A percentile compares a stretch with the other conserved stretches of the same genome.
Evolutionary conservation across 2,888 invertebrate genomes (phyloP).

Genomic region (Lordiphosa andalusiaca): DNA sequence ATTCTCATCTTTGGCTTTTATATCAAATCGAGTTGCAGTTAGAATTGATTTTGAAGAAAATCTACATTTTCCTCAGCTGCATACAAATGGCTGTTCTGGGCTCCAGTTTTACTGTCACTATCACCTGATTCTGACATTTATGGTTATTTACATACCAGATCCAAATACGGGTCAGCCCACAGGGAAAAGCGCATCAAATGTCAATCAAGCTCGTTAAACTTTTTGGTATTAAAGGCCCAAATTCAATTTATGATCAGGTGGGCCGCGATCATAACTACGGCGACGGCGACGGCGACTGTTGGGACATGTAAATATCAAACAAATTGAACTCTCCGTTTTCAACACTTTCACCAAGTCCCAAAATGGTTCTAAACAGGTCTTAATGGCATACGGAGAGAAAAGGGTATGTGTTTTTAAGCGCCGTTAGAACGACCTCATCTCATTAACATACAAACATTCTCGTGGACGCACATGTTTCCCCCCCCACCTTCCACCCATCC

Average conservation of each 20-base stretch:
- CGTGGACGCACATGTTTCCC: too few species aligned
- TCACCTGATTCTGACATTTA: slow-evolving; percentile 31
- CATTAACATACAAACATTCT: too few species aligned
- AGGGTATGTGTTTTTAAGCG: too few species aligned
- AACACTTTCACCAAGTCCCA: slow-evolving; percentile 13
- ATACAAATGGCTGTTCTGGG: too few species aligned
- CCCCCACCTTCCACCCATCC: too few species aligned
- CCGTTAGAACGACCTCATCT: too few species aligned
- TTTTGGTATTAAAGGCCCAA: neutral
- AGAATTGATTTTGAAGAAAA: slow-evolving; percentile 13
- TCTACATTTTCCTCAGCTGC: slow-evolving; percentile 16
- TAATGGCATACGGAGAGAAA: too few species aligned
- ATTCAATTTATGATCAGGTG: slow-evolving; percentile 34
- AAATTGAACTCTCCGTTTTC: neutral
- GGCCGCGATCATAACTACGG: too few species aligned
- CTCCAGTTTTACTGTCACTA: slow-evolving; percentile 12
- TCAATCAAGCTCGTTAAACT: slow-evolving; percentile 51
- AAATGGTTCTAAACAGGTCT: too few species aligned
- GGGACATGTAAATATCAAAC: neutral
- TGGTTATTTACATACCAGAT: slow-evolving; percentile 35
- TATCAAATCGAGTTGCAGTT: slow-evolving; percentile 1
- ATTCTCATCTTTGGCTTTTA: too few species aligned
- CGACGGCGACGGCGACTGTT: too few species aligned
- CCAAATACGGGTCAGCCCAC: slow-evolving; percentile 14
- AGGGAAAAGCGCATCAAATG: slow-evolving; percentile 29